Base-by-base conservation (phyloP, 2,797 vertebrate species). In the Liasis olivaceus region DNA sequence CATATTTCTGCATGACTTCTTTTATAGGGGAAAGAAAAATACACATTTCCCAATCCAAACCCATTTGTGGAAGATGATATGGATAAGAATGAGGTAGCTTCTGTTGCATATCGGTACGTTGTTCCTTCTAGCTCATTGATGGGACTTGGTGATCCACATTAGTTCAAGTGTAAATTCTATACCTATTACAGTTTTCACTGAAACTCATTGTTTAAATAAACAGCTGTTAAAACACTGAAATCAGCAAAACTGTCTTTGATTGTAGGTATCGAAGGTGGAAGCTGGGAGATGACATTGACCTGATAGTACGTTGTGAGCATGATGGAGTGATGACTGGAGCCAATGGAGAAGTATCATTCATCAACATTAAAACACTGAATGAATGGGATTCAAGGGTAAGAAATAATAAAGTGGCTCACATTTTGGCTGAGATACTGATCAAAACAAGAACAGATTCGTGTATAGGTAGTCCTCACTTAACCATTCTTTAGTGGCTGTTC, bases 361-460 rank as follows among this genome's bases (percentile, higher is more conserved):
- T 99, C 96, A 99, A 99, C 96, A 96, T 99, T 97, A 99, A 99
- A 98, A 99, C 99, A 0, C 98, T 99, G 66, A 99, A 99, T 4
- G 99, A 99, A 96, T 99, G 99, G 99, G 99, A 99, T 97, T 99
- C 99, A 69, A 98, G 99, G 98, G 99, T 99, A 95, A 98, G 98
- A 86, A 91, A 93, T 89, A 92, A 92, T 90, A 94, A 93, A 4
- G 6, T 86, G 15, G 86, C 89, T 96, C 88, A 96, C 95, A 91
- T 97, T 94, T 93, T 96, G 91, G 93, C 94, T 96, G 94, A 92
- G 95, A 93, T 90, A 95, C 94, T 95, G 94, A 92, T 94, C 58
- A 90, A 87, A 60, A 93, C 36, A 93, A 14, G 90, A 93, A 92
- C 11, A n/a, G 26, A 31, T 12, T 56, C 15, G 7, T 54, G 51